phyloP scores from a whole-genome alignment of 2,113 vertebrate genomes.

The Globicephala melas region DNA sequence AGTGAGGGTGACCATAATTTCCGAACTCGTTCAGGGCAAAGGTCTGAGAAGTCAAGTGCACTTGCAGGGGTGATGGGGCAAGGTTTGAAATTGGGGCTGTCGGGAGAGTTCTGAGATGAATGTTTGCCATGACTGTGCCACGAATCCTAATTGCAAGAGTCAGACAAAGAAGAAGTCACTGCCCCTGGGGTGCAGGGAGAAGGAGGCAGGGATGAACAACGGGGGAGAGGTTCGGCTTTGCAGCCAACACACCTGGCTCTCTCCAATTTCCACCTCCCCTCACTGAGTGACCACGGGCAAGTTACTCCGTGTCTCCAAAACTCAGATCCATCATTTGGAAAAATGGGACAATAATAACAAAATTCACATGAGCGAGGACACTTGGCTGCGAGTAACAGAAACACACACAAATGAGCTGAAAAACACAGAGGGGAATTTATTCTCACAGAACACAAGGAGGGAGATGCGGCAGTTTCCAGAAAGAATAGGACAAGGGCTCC shows the following conservation, averaged over 20 bases:
- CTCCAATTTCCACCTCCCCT: not conserved
- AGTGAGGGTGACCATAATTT: not conserved
- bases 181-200: not conserved
- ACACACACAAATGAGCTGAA: not conserved
- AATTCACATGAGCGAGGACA: not conserved
- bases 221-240: not conserved
- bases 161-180: not conserved
- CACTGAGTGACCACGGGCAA: rapidly evolving
- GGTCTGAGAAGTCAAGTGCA: not conserved
- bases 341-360: not conserved
- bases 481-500: not conserved
- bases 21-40: not conserved
- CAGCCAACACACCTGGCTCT: not conserved
- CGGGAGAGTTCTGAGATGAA: not conserved
- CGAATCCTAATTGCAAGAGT: not conserved
- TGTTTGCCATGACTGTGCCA: rapidly evolving
- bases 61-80: not conserved
- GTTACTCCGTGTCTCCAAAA: not conserved
- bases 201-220: not conserved
- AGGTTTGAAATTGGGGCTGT: not conserved
- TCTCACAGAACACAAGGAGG: not conserved
- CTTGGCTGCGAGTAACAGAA: not conserved
- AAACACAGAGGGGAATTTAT: not conserved
- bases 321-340: not conserved
- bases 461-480: not conserved